phyloP scores from a whole-genome alignment of 2,113 vertebrate genomes.

The Theristicus caerulescens region DNA sequence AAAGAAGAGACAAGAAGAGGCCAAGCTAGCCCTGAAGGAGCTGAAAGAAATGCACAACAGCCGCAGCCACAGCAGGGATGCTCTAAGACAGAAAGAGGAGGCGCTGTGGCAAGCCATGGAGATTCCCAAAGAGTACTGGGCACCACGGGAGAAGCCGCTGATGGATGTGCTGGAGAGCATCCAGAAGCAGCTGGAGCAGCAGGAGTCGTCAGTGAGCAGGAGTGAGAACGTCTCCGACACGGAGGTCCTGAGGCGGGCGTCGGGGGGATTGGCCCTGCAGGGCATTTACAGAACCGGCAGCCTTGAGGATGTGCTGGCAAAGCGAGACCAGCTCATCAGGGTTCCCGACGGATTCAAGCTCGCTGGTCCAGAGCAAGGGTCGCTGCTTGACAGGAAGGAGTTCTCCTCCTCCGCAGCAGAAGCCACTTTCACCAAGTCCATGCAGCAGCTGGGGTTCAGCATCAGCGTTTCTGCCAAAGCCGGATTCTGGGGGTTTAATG shows the following conservation, averaged over 20 bases:
- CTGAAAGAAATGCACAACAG: not conserved
- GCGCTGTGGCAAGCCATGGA: constrained; percentile 20
- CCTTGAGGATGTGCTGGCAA: not conserved
- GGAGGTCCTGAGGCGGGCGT: constrained; percentile 54
- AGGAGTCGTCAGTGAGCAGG: not conserved
- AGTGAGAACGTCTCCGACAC: not conserved
- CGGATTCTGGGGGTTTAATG: not conserved
- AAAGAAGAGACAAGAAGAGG: not conserved
- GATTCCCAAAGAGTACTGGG: not conserved
- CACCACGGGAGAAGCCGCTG: not conserved
- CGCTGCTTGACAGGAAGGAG: constrained; percentile 2
- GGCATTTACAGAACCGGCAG: constrained; percentile 64
- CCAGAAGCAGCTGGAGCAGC: constrained; percentile 10
- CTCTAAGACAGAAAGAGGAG: not conserved
- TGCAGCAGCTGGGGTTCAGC: constrained; percentile 60
- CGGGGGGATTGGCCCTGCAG: constrained; percentile 69
- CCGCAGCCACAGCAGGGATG: not conserved
- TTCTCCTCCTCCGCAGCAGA: constrained; percentile 62
- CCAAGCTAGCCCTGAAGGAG: not conserved
- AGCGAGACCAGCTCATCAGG: constrained; percentile 54
- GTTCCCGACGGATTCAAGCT: constrained; percentile 47
- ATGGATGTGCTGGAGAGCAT: not conserved
- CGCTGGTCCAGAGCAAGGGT: not conserved
- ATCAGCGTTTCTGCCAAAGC: not conserved
- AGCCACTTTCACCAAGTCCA: constrained; percentile 37